Conservation (phyloP, 2,113 vertebrate genomes). For the Lophius piscatorius region DNA sequence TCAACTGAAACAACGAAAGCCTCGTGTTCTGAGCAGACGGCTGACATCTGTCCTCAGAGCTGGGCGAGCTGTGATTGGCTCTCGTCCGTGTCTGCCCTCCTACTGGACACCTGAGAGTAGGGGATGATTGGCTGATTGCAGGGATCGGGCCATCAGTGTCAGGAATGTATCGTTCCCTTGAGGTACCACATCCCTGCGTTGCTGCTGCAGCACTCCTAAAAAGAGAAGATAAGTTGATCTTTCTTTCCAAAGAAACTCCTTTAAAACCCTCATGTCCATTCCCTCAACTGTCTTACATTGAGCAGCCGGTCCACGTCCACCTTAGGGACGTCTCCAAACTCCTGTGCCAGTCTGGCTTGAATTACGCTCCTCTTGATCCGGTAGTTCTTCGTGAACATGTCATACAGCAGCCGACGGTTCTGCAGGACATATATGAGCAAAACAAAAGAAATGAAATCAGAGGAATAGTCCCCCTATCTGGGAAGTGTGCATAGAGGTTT, state of each 20-base stretch:
- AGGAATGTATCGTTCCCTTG: constrained; percentile 95
- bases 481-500: too few relatives aligned
- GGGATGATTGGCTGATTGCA: constrained; percentile 44
- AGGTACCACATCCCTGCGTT: constrained; percentile 97
- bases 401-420: constrained; percentile 92
- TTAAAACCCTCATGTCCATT: rapidly evolving
- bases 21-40: constrained; percentile 37
- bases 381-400: constrained; percentile 92
- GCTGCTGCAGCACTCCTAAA: constrained; percentile 94
- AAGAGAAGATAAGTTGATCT: constrained; percentile 17
- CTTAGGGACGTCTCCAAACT: constrained; percentile 89
- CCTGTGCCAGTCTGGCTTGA: constrained; percentile 86
- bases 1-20: constrained; percentile 40
- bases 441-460: constrained; percentile 1
- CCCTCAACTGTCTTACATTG: constrained; percentile 77
- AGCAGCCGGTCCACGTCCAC: constrained; percentile 91
- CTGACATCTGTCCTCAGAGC: constrained; percentile 31
- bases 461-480: background rate
- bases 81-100: constrained; percentile 45
- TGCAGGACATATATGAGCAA: too few relatives aligned
- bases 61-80: constrained; percentile 61
- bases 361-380: constrained; percentile 87
- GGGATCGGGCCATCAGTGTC: constrained; percentile 77
- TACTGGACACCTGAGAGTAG: constrained; percentile 46
- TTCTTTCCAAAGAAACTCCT: too few relatives aligned